Percentiles rank a stretch among this genome's conserved stretches.
phyloP scores from a whole-genome alignment of 2,797 vertebrate species.

The Anisognathus igniventris region DNA sequence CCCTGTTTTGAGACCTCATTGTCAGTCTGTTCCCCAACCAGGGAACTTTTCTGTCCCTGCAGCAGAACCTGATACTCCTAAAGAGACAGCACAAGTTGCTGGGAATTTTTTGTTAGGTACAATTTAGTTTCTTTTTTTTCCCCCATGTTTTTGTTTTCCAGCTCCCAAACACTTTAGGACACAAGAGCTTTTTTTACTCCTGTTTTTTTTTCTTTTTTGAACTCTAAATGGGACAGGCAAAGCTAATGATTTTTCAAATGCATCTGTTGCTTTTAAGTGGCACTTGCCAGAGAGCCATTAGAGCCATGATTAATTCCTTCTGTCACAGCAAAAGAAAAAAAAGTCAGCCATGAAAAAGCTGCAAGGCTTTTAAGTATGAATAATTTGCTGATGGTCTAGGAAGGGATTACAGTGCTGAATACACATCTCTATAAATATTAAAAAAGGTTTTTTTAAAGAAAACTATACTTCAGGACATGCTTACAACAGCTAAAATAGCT shows the following conservation, averaged over 20 bases:
- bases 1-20: background rate
- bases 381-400: constrained; percentile 47
- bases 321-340: background rate
- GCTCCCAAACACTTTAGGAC: background rate
- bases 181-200: background rate
- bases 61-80: background rate
- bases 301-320: constrained; percentile 62
- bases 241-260: background rate
- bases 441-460: background rate
- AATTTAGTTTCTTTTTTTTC: background rate
- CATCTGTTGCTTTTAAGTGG: constrained; percentile 54
- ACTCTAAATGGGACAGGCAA: background rate
- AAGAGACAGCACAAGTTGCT: background rate
- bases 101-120: background rate
- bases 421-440: background rate
- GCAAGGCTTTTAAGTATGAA: constrained; percentile 49
- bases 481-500: background rate
- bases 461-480: background rate
- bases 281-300: constrained; percentile 59
- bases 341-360: constrained; percentile 45
- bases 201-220: background rate
- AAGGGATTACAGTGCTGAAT: constrained; percentile 9
- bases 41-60: background rate
- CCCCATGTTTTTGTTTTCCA: background rate
- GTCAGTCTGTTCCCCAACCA: background rate